Percentiles rank a stretch among this genome's conserved stretches.
phyloP scores from a whole-genome alignment of 2,113 vertebrate genomes.

The Uria lomvia region DNA sequence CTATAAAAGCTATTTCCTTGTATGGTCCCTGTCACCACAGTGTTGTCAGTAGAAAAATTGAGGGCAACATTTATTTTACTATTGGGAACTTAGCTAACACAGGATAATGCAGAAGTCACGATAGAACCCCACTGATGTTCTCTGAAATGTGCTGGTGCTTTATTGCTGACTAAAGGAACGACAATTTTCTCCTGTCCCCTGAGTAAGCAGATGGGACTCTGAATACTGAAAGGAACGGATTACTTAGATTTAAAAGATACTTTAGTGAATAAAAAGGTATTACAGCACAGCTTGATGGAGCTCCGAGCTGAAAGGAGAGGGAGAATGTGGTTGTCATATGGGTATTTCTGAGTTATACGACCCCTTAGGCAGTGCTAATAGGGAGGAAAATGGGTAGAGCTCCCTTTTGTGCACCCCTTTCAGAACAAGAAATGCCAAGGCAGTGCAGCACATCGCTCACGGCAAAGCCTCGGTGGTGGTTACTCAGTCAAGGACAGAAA shows the following conservation, averaged over 20 bases:
- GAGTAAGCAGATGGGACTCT: neutral
- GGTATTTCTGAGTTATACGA: neutral
- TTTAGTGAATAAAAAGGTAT: neutral
- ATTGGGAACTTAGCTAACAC: neutral
- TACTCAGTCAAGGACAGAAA: neutral
- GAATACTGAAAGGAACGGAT: neutral
- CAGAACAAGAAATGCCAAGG: neutral
- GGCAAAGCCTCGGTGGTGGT: neutral
- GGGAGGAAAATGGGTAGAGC: neutral
- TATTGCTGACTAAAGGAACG: conserved; percentile 22
- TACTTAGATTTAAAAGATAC: neutral
- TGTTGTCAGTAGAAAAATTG: neutral
- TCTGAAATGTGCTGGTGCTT: neutral
- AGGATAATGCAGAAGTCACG: neutral
- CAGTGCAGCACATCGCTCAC: neutral
- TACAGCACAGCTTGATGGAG: neutral
- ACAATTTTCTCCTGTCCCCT: neutral
- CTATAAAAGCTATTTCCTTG: neutral
- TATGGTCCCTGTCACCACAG: neutral
- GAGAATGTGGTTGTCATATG: neutral
- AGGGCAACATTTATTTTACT: neutral
- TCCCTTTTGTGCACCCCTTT: neutral
- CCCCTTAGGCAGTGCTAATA: neutral
- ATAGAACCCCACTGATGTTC: neutral
- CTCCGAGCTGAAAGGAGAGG: neutral